Evolutionary conservation across 2,113 vertebrate genomes (phyloP).

Genomic region (Cyanistes caeruleus): DNA sequence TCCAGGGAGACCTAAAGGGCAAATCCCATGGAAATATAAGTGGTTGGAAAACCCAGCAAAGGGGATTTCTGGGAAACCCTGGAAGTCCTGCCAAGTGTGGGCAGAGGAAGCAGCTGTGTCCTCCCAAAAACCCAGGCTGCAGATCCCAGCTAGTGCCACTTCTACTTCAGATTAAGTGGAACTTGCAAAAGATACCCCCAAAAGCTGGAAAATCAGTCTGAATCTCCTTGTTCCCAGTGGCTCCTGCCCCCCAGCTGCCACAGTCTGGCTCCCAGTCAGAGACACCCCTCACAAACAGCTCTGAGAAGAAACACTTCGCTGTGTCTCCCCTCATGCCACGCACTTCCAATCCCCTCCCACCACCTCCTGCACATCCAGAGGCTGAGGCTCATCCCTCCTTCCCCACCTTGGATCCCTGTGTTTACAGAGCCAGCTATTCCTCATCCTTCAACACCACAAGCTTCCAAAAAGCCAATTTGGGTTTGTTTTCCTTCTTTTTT

Average conservation of each 20-base stretch:
- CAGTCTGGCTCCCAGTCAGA: background rate
- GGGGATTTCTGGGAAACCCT: background rate
- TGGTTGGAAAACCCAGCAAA: background rate
- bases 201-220: background rate
- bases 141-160: background rate
- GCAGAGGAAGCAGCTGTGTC: background rate
- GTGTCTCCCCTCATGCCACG: background rate
- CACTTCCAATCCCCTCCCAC: background rate
- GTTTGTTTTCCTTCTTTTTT: background rate
- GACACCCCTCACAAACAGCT: background rate
- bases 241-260: background rate
- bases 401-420: background rate
- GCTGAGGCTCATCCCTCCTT: background rate
- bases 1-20: background rate
- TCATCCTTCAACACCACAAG: background rate
- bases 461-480: background rate
- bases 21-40: background rate
- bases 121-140: background rate
- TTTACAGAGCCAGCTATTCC: background rate
- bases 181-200: background rate
- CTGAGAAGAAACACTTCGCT: background rate
- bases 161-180: background rate
- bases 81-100: background rate
- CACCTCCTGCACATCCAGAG: fast-evolving
- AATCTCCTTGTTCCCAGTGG: background rate